Evolutionary conservation across 1,140 invertebrate genomes (phyloP).

Genomic region (Brachionus calyciflorus): DNA sequence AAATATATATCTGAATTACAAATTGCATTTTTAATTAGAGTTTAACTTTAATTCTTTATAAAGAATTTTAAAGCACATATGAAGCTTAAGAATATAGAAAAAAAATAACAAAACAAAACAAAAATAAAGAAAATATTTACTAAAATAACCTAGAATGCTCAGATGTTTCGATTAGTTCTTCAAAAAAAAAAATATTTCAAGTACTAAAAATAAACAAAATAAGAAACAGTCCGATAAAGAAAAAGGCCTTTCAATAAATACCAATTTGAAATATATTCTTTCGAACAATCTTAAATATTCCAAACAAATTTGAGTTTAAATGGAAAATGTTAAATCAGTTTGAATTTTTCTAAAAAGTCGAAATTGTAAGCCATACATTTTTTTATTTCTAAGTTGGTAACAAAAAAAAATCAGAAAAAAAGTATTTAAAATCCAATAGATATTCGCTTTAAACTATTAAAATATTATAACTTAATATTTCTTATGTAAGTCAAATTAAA

Average conservation of each 20-base stretch:
- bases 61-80: slow-evolving; percentile 29
- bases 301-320: too few species aligned
- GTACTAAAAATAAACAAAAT: background rate
- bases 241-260: too few species aligned
- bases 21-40: slow-evolving; percentile 1
- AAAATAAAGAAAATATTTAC: background rate
- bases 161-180: slow-evolving; percentile 30
- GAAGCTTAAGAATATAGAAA: background rate
- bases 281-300: slow-evolving; percentile 8
- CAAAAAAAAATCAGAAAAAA: slow-evolving; percentile 1
- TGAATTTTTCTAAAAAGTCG: too few species aligned
- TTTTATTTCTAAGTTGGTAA: background rate
- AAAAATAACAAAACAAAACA: background rate
- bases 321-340: too few species aligned
- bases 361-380: background rate
- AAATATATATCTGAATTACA: slow-evolving; percentile 23
- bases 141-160: slow-evolving; percentile 24
- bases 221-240: slow-evolving; percentile 13
- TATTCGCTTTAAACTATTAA: too few species aligned
- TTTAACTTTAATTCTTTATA: background rate
- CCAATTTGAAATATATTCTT: too few species aligned
- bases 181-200: slow-evolving; percentile 14
- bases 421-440: slow-evolving; percentile 24
- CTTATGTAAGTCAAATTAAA: too few species aligned
- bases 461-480: too few species aligned